Conservation (phyloP, 2,113 vertebrate genomes). For the Vicugna pacos region DNA sequence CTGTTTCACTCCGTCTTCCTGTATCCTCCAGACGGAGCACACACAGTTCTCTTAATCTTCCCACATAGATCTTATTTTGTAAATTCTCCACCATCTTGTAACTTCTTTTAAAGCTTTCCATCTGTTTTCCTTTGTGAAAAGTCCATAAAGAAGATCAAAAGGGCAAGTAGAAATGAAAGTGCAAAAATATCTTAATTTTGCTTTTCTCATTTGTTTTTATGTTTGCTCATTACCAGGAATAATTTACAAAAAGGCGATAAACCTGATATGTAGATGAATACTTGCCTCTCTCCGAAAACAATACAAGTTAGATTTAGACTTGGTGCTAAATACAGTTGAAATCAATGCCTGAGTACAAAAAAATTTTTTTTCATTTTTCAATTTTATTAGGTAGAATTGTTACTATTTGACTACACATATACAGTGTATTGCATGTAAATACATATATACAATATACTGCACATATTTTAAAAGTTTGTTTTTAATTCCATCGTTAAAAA, state of each 20-base stretch:
- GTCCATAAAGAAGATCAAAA: constrained; percentile 54
- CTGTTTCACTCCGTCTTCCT: constrained; percentile 56
- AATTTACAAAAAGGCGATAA: background rate
- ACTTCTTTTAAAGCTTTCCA: constrained; percentile 7
- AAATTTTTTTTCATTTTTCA: background rate
- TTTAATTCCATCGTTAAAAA: background rate
- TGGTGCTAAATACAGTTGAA: background rate
- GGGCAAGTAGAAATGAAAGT: constrained; percentile 20
- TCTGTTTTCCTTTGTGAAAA: constrained; percentile 54
- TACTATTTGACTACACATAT: too few relatives aligned
- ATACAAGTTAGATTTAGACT: background rate
- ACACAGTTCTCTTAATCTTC: constrained; percentile 7
- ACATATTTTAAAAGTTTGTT: background rate
- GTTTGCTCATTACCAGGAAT: background rate
- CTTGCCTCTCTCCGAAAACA: background rate
- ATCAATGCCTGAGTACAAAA: background rate
- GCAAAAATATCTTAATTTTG: background rate
- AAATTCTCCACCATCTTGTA: constrained; percentile 25
- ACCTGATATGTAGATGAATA: background rate
- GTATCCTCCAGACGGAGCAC: background rate
- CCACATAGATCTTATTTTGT: constrained; percentile 55
- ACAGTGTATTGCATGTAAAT: too few relatives aligned
- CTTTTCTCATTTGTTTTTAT: background rate
- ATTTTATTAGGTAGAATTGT: too few relatives aligned
- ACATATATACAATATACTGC: too few relatives aligned